A percentile compares a stretch with the other conserved stretches of the same genome.
These are phyloP conservation scores for Drosophila paranaensis DNA, from an alignment of 2,888 invertebrate genomes.

Conservation along the genomic window DNA sequence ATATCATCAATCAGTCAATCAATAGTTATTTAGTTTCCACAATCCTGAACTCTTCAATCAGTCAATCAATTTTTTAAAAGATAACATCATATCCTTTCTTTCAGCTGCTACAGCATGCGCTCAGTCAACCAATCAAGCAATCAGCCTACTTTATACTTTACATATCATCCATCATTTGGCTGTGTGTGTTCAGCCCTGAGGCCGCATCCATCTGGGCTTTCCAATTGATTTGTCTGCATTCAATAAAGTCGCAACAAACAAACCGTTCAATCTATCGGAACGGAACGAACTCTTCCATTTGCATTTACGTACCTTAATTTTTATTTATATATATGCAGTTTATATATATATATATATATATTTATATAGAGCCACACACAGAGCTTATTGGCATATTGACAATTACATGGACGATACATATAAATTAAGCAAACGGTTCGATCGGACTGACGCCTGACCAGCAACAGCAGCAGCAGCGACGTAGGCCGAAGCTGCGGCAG, in stretches of 20 bases:
- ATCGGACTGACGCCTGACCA: constrained; percentile 43
- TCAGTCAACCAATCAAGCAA: neutral
- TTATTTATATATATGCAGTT: constrained; percentile 34
- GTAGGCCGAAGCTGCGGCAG: constrained; percentile 9
- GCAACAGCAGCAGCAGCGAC: constrained; percentile 6
- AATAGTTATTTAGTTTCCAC: neutral
- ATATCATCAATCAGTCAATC: neutral
- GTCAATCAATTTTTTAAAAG: no score
- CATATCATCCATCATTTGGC: neutral
- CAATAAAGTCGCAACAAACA: constrained; percentile 74
- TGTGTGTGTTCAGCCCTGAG: constrained; percentile 54
- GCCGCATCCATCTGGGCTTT: constrained; percentile 24
- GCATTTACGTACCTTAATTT: constrained; percentile 32
- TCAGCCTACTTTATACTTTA: neutral
- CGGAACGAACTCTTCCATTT: constrained; percentile 31
- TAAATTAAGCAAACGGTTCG: constrained; percentile 74
- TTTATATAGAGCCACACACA: constrained; percentile 58
- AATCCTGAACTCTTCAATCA: neutral
- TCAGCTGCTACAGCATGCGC: neutral
- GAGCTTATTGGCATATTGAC: constrained; percentile 81
- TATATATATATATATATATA: constrained; percentile 16
- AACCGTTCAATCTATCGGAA: constrained; percentile 57
- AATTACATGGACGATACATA: constrained; percentile 80
- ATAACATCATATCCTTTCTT: neutral
- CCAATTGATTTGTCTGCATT: constrained; percentile 79